phyloP scores from a whole-genome alignment of 1,140 invertebrate species.

The Geopemphigus sp. region DNA sequence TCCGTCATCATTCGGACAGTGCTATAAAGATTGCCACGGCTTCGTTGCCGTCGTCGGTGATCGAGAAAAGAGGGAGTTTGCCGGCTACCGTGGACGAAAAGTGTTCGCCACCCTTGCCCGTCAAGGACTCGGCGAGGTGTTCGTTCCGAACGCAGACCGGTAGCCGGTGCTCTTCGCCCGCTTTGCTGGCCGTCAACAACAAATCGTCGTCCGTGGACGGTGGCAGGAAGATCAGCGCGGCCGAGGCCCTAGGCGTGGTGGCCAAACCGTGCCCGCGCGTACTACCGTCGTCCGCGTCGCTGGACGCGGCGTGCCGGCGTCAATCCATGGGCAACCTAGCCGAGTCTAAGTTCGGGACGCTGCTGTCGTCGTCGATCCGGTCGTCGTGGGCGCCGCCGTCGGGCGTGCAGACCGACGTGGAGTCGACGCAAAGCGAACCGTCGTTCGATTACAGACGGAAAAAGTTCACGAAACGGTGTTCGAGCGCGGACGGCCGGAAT shows the following conservation, averaged over 20 bases:
- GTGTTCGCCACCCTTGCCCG: constrained; percentile 12
- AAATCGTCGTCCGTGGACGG: not conserved
- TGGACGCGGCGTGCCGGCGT: constrained; percentile 52
- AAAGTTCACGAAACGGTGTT: constrained; percentile 50
- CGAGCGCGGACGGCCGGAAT: constrained; percentile 50
- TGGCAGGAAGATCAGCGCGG: constrained; percentile 52
- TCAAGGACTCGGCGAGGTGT: constrained; percentile 31
- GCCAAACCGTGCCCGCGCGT: constrained; percentile 54
- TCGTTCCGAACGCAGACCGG: constrained; percentile 13
- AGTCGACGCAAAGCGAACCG: constrained; percentile 41
- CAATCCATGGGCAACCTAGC: constrained; percentile 54
- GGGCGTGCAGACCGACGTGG: constrained; percentile 49
- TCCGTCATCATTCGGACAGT: constrained; percentile 40
- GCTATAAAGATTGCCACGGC: constrained; percentile 2
- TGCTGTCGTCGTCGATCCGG: constrained; percentile 54
- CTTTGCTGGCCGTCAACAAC: not conserved
- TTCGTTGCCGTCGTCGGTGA: not conserved
- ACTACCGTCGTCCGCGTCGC: constrained; percentile 50
- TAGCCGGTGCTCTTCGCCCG: constrained; percentile 14
- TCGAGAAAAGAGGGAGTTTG: constrained; percentile 20
- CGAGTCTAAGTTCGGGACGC: constrained; percentile 52
- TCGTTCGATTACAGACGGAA: constrained; percentile 49
- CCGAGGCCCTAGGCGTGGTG: constrained; percentile 54
- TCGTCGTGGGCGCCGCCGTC: constrained; percentile 59
- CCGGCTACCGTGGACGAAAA: not conserved